phyloP scores from a whole-genome alignment of 2,888 invertebrate genomes.

The Nomada flava region DNA sequence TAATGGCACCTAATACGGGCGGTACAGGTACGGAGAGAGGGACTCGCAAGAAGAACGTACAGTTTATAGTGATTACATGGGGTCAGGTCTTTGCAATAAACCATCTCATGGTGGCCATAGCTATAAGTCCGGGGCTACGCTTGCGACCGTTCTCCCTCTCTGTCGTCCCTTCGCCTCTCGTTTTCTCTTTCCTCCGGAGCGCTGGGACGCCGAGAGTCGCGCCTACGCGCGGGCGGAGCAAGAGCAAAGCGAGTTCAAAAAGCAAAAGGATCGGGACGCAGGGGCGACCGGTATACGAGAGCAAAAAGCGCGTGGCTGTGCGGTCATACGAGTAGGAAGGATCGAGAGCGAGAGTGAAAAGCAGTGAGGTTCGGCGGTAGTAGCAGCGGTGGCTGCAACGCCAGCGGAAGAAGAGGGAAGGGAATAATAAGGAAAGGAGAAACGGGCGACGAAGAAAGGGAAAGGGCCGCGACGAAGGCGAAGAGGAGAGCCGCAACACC shows the following conservation, averaged over 20 bases:
- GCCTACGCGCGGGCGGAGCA: constrained; percentile 81
- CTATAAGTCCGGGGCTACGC: constrained; percentile 73
- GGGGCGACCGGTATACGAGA: constrained; percentile 72
- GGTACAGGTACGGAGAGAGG: constrained; percentile 73
- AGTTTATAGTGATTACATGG: constrained; percentile 84
- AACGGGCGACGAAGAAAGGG: constrained; percentile 43
- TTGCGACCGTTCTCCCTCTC: constrained; percentile 62
- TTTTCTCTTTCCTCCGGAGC: constrained; percentile 50
- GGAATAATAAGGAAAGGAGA: constrained; percentile 53
- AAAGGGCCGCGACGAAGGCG: constrained; percentile 34
- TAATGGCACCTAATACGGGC: constrained; percentile 83
- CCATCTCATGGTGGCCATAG: constrained; percentile 82
- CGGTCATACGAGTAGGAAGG: constrained; percentile 47
- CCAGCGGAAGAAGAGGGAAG: constrained; percentile 28
- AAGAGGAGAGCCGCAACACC: constrained; percentile 79
- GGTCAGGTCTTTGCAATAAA: constrained; percentile 84
- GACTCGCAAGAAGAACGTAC: constrained; percentile 79
- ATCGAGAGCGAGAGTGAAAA: constrained; percentile 54
- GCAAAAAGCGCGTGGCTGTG: constrained; percentile 72
- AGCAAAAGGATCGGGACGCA: constrained; percentile 78
- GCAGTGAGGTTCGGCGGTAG: constrained; percentile 28
- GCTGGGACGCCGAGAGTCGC: constrained; percentile 71
- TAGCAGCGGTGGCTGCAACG: constrained; percentile 10
- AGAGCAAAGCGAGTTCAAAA: constrained; percentile 81
- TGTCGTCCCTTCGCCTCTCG: constrained; percentile 23